Conservation (phyloP, 2,888 invertebrate genomes). For the Cheilosia scutellata region DNA sequence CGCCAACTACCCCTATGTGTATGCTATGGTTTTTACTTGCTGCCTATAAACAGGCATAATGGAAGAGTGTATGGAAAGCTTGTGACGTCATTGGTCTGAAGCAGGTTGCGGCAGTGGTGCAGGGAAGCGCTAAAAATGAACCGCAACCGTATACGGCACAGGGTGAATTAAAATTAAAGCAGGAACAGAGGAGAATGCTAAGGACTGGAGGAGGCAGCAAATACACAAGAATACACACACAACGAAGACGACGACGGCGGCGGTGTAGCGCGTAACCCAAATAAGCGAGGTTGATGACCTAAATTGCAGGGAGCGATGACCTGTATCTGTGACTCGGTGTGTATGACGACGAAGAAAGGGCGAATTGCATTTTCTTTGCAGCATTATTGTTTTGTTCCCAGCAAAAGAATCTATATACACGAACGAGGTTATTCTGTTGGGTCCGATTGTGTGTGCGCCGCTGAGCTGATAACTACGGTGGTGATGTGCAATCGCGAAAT, state of each 20-base stretch:
- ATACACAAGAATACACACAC: conserved; percentile 11
- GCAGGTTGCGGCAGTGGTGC: too few species aligned
- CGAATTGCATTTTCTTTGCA: conserved; percentile 59
- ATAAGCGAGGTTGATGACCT: conserved; percentile 83
- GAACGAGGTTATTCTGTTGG: too few species aligned
- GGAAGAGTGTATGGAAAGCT: conserved; percentile 39
- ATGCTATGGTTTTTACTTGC: conserved; percentile 32
- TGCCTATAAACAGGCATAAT: too few species aligned
- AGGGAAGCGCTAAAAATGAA: conserved; percentile 48
- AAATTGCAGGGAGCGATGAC: conserved; percentile 84
- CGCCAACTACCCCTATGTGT: conserved; percentile 38
- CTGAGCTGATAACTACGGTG: neutral
- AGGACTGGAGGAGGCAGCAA: conserved; percentile 26
- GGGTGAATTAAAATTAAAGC: conserved; percentile 23
- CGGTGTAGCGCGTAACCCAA: conserved; percentile 79
- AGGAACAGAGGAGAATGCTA: conserved; percentile 12
- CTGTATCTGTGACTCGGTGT: conserved; percentile 78
- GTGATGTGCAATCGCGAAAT: conserved; percentile 2
- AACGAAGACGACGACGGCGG: conserved; percentile 2
- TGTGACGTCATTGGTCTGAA: conserved; percentile 61
- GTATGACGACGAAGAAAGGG: conserved; percentile 32
- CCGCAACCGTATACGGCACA: neutral
- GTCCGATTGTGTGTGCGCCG: neutral
- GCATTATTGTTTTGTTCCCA: conserved; percentile 44
- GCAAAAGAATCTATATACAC: too few species aligned